phyloP scores from a whole-genome alignment of 2,888 invertebrate genomes.

The Stenichneumon culpator region DNA sequence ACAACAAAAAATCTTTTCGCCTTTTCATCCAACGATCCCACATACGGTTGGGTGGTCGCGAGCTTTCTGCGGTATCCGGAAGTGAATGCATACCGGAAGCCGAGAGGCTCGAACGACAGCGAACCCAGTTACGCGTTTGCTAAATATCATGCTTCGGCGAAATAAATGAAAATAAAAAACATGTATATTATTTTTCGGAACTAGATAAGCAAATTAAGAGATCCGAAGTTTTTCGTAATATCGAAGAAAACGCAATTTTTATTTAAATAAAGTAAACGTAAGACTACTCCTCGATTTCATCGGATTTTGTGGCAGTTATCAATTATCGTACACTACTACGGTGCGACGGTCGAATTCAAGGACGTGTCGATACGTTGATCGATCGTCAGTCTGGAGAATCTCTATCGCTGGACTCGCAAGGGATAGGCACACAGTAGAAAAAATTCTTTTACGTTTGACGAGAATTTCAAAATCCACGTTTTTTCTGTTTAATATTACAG shows the following conservation, averaged over 20 bases:
- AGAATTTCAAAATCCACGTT: too few relatives aligned
- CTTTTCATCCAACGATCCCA: constrained; percentile 20
- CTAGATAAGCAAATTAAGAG: constrained; percentile 38
- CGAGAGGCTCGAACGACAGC: constrained; percentile 72
- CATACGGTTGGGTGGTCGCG: neutral
- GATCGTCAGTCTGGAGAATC: neutral
- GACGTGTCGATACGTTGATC: constrained; percentile 22
- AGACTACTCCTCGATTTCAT: neutral
- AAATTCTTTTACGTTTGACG: too few relatives aligned
- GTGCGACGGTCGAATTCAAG: constrained; percentile 24
- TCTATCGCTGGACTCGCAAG: constrained; percentile 20
- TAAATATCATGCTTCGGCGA: constrained; percentile 80
- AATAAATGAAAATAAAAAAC: constrained; percentile 70
- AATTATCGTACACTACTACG: neutral
- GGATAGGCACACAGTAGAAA: neutral
- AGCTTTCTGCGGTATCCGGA: neutral
- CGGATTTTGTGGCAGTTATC: neutral
- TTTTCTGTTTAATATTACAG: too few relatives aligned
- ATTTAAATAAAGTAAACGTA: neutral
- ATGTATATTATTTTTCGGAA: neutral
- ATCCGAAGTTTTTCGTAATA: constrained; percentile 17
- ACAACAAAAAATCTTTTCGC: neutral
- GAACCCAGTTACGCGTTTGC: constrained; percentile 76
- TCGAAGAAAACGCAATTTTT: neutral
- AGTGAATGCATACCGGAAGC: neutral